Base-by-base conservation (phyloP, 2,113 vertebrate species). In the Tauraco erythrolophus region DNA sequence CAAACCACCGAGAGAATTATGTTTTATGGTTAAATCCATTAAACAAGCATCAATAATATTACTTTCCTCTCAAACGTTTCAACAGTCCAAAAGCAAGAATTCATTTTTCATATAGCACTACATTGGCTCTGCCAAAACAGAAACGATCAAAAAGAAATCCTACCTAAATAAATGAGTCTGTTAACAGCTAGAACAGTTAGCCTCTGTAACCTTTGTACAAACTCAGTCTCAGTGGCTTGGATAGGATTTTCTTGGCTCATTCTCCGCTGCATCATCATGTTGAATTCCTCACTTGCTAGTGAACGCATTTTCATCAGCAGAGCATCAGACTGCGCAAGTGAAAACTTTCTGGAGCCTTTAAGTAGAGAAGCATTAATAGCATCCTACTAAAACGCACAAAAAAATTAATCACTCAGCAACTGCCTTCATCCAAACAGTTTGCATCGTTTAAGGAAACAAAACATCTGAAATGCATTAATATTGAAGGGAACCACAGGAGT, bases 181-280 rank as follows among this genome's bases (percentile, higher is more conserved):
- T 99, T 99, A 84, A 99, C 98, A 3, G 99, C 98, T 62, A 99
- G 96, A 72, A 99, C 98, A 54, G 98, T 98, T 21, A 99, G 98
- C 82, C 99, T 99, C 98, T 99, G 99, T 80, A 99, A 98, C 41
- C 99, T 98, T 81, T 99, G 99, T 2, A 99, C 97, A 41, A 99
- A 99, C 94, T 99, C 99, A 0, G 98, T 92, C 88, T 99, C 99
- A 10, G 98, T 98, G 41, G 99, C 99, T 82, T 99, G 98, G 66
- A 99, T 95, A 4, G 99, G 98, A 97, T 98, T 99, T 97, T 99
- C 99, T 95, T 99, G 99, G 97, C 99, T 99, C 99, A 99, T 99
- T 89, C 99, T 98, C 56, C 98, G 98, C 77, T 99, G 99, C 99
- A 99, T 99, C 99, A 99, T 99, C 93, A 98, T 97, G 54, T 98